Evolutionary conservation across 2,797 vertebrate species (phyloP), one percentile per base, ranked within the genome.

Genomic region (Pagetopsis macropterus): DNA sequence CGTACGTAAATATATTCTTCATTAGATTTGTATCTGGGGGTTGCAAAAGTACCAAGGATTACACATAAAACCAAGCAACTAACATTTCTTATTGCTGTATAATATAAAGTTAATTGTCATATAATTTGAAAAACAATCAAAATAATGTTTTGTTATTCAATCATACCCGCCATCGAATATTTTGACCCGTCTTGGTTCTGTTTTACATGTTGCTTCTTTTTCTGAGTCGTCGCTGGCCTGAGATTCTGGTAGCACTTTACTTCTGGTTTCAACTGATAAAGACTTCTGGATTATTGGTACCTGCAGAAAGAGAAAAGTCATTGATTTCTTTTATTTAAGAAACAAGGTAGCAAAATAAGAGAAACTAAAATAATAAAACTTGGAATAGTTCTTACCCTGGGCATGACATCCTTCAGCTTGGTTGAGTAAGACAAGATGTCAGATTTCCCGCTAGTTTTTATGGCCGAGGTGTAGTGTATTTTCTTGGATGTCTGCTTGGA

Each of bases 81-180:
- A 45, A 1, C 2, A 55, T 21, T 37, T 60, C 0, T 5, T 44
- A 51, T n/a, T 41, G 7, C 33, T 37, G 33, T 37, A 37, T 37
- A 37, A 37, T 37, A 37, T 37, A 37, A 9, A 37, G 33, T 37
- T 9, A 2, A 37, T 48, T 17, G 9, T 52, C 5, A 13, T 19
- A 1, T 13, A 3, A 10, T 5, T 46, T n/a, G 2, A n/a, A 48
- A 43, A 40, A 0, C 21, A 57, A n/a, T n/a, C n/a, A n/a, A n/a
- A n/a, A n/a, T n/a, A n/a, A 59, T 66, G 0, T 21, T 62, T 43
- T 0, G 3, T 21, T 59, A 59, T 33, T 9, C 33, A 46, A 87
- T 94, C 97, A 80, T 96, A 96, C 98, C 98, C 98, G 93, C 98
- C 98, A 89, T 99, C 98, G 90, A 99, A 99, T 93, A 99, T 99